Evolutionary conservation across 2,113 vertebrate genomes (phyloP).

Genomic region (Leptosomus discolor): DNA sequence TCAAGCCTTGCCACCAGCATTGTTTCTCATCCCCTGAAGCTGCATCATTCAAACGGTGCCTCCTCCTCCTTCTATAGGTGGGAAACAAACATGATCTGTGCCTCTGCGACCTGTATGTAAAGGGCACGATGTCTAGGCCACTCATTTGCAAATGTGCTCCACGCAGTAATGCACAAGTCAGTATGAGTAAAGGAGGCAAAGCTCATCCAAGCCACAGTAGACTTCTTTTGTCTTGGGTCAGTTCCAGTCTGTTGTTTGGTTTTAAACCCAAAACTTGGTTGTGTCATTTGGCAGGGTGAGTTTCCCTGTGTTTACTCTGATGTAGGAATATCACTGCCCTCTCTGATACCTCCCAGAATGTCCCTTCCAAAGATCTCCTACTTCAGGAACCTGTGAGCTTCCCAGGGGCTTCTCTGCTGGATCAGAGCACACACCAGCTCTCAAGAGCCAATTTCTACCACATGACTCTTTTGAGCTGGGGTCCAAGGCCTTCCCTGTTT

Average conservation of each 20-base stretch:
- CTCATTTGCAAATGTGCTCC: not conserved
- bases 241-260: not conserved
- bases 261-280: not conserved
- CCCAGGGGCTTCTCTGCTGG: not conserved
- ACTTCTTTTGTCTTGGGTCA: not conserved
- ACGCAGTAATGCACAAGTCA: not conserved
- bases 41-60: not conserved
- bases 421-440: not conserved
- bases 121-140: not conserved
- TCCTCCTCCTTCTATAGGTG: not conserved
- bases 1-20: not conserved
- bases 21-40: not conserved
- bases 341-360: not conserved
- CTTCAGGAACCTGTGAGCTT: not conserved
- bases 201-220: not conserved
- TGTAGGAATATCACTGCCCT: not conserved
- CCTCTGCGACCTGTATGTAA: not conserved
- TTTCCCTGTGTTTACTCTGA: not conserved
- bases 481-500: not conserved
- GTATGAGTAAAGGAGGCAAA: not conserved
- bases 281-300: not conserved
- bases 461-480: not conserved
- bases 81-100: not conserved
- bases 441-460: not conserved
- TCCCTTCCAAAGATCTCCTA: not conserved